These are phyloP conservation scores for Drosophila bipectinata DNA, from an alignment of 1,140 invertebrate genomes.

Conservation along the genomic window DNA sequence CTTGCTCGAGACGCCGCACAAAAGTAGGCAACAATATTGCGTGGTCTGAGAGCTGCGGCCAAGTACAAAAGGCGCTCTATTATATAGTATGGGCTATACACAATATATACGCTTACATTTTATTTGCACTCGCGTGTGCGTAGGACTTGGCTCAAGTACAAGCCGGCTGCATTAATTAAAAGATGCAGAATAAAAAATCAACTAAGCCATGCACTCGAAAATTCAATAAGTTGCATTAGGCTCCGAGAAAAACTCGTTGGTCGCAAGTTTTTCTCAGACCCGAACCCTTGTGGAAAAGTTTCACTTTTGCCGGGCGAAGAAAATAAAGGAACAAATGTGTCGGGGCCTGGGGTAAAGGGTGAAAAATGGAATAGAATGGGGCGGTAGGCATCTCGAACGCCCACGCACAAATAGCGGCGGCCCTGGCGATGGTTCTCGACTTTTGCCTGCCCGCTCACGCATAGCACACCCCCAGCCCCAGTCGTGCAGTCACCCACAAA, in stretches of 20 bases:
- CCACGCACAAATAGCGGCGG: constrained; percentile 64
- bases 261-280: constrained; percentile 41
- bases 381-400: constrained; percentile 51
- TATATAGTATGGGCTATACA: constrained; percentile 6
- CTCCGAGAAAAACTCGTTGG: constrained; percentile 34
- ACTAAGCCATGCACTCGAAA: constrained; percentile 56
- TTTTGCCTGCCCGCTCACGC: constrained; percentile 52
- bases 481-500: constrained; percentile 1
- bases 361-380: constrained; percentile 11
- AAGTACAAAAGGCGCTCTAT: constrained; percentile 40
- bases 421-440: constrained; percentile 29
- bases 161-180: constrained; percentile 67
- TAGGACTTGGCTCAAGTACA: constrained; percentile 25
- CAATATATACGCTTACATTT: neutral
- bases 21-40: constrained; percentile 59
- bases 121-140: neutral
- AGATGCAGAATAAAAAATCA: constrained; percentile 44
- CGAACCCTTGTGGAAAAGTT: constrained; percentile 54
- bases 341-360: constrained; percentile 4
- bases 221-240: constrained; percentile 76
- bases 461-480: constrained; percentile 7
- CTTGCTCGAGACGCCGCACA: constrained; percentile 28
- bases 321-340: constrained; percentile 37
- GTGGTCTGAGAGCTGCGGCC: neutral
- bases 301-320: constrained; percentile 44